Conservation (phyloP, 2,888 invertebrate species). For the Folsomia candida region DNA sequence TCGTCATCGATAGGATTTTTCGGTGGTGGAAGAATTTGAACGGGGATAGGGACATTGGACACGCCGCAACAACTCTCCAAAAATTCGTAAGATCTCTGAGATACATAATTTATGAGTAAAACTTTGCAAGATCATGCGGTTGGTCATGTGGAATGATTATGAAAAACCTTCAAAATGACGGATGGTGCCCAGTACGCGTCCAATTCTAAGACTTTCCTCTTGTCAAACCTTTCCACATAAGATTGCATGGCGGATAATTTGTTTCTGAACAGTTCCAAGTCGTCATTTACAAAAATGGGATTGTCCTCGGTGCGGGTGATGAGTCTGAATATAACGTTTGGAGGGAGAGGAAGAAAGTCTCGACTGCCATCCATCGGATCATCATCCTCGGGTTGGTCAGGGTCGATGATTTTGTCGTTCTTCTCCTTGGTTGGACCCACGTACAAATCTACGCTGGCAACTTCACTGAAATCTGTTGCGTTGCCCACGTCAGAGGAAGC, state of each 20-base stretch:
- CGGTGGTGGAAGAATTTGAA: slow-evolving; percentile 35
- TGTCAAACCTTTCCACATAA: slow-evolving; percentile 35
- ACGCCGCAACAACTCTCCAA: slow-evolving; percentile 32
- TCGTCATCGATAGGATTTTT: too few relatives aligned
- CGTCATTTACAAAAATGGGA: slow-evolving; percentile 35
- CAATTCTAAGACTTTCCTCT: slow-evolving; percentile 41
- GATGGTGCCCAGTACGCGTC: slow-evolving; percentile 41
- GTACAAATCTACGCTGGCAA: background rate
- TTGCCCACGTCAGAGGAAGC: background rate
- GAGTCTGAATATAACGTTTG: slow-evolving; percentile 33
- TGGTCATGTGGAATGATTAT: too few relatives aligned
- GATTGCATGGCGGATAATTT: slow-evolving; percentile 32
- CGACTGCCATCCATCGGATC: slow-evolving; percentile 13
- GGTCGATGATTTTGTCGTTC: background rate
- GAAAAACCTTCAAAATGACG: slow-evolving; percentile 26
- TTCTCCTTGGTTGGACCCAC: background rate
- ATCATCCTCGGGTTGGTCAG: slow-evolving; percentile 7
- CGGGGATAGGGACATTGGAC: slow-evolving; percentile 31
- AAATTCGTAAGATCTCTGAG: slow-evolving; percentile 33
- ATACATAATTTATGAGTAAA: too few relatives aligned
- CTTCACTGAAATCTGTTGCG: background rate
- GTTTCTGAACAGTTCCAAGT: slow-evolving; percentile 35
- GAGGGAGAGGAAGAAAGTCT: slow-evolving; percentile 28
- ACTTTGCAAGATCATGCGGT: too few relatives aligned
- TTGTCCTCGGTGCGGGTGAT: slow-evolving; percentile 42